Evolutionary conservation across 2,888 invertebrate species (phyloP), one percentile per base, ranked within the genome.

Genomic region (Philaethria dido): DNA sequence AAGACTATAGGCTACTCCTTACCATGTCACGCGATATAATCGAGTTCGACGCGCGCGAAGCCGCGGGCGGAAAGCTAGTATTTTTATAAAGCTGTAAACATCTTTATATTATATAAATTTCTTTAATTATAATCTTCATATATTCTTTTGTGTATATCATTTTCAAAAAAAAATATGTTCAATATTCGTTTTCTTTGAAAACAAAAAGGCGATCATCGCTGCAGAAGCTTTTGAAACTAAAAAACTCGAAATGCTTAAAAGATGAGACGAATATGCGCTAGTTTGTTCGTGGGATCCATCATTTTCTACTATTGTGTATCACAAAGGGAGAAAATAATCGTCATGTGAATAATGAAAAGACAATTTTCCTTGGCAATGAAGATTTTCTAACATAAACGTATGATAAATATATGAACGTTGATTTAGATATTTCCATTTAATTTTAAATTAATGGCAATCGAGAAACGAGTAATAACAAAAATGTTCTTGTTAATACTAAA

Each of bases 331-430:
- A 36, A 47, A 55, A 57, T 47, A 55, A 64, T 25, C 45, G 47
- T 20, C 47, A 29, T 13, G 9, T 64, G 25, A 64, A 47, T 55
- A 64, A 64, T 47, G 22, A 62, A 29, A 57, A 22, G 20, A 55
- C 44, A 45, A 63, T 54, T 54, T 54, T 0, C 4, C 22, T 20
- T 3, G n/a, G 4, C 47, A 14, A 36, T 6, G 11, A 20, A 11
- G 8, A 44, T 29, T 44, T 50, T 1, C 47, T 20, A 20, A 47
- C 13, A 47, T 47, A 18, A 13, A 20, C 11, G 11, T 14, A 5
- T 48, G 3, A 13, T 45, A 13, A 14, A 14, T 25, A 22, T 6
- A 22, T 25, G 14, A 47, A 45, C 18, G 3, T 11, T 47, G 11
- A 20, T 13, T 16, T 18, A 18, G 13, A 18, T 47, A 20, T 20